These are phyloP conservation scores for Musca domestica DNA, from an alignment of 1,140 invertebrate genomes.

Conservation along the genomic window DNA sequence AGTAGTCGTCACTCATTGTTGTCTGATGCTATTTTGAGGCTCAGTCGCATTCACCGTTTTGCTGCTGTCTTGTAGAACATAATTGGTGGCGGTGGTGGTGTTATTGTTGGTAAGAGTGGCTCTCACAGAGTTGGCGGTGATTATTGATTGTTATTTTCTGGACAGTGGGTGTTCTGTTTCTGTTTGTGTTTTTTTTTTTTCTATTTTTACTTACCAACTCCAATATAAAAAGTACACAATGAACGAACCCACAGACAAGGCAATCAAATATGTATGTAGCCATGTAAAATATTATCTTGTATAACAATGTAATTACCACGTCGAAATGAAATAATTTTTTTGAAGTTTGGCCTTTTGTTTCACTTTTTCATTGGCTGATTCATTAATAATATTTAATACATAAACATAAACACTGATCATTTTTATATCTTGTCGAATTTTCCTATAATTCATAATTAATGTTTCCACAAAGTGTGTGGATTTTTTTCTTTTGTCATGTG, in stretches of 20 bases:
- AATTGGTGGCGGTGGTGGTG: too few species aligned
- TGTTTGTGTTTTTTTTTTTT: background rate
- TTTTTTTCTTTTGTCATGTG: too few species aligned
- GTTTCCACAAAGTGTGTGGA: too few species aligned
- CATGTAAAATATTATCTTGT: background rate
- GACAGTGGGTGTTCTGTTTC: conserved; percentile 16
- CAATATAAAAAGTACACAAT: too few species aligned
- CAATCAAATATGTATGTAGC: background rate
- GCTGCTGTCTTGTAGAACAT: too few species aligned
- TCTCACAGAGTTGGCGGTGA: background rate
- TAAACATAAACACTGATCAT: background rate
- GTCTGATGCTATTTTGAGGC: background rate
- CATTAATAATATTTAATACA: background rate
- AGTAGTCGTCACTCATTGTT: background rate
- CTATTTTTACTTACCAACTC: background rate
- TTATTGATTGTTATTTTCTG: conserved; percentile 21
- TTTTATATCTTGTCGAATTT: too few species aligned
- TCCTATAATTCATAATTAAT: too few species aligned
- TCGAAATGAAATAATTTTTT: too few species aligned
- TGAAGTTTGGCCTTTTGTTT: too few species aligned
- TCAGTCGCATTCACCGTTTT: too few species aligned
- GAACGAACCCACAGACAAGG: background rate
- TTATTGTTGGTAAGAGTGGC: too few species aligned
- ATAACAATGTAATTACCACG: conserved; percentile 15
- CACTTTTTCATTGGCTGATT: too few species aligned